These are phyloP conservation scores for Acyrthosiphon pisum DNA, from an alignment of 1,140 invertebrate genomes.

Conservation along the genomic window DNA sequence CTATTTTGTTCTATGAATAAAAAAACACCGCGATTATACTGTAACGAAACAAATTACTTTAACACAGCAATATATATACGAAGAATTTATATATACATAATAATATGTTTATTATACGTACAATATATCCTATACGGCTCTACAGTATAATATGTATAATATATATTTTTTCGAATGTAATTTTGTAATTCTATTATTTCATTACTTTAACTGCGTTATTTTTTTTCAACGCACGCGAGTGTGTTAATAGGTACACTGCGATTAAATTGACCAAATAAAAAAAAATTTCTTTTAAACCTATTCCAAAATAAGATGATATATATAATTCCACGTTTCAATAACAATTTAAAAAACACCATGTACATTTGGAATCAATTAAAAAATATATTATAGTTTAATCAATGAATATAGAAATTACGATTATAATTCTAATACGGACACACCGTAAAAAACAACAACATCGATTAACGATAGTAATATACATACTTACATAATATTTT, in stretches of 20 bases:
- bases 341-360: neutral
- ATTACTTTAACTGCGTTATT: neutral
- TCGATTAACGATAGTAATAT: neutral
- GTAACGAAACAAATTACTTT: conserved; percentile 41
- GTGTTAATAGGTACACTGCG: conserved; percentile 10
- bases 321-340: neutral
- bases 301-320: neutral
- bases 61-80: conserved; percentile 21
- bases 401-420: neutral
- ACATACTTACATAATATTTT: neutral
- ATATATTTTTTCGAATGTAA: neutral
- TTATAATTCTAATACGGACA: neutral
- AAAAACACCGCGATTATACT: conserved; percentile 28
- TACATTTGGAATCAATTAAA: neutral
- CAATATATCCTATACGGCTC: neutral
- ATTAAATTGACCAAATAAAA: neutral
- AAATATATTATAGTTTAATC: neutral
- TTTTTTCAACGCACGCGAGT: neutral
- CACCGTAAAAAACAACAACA: neutral
- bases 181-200: conserved; percentile 53
- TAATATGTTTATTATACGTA: neutral
- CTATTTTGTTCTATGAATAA: neutral
- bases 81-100: conserved; percentile 18
- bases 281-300: neutral
- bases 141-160: neutral